Percentiles rank a stretch among this genome's conserved stretches.
Evolutionary conservation across 2,113 vertebrate genomes (phyloP).

Genomic region (Labeo rohita): DNA sequence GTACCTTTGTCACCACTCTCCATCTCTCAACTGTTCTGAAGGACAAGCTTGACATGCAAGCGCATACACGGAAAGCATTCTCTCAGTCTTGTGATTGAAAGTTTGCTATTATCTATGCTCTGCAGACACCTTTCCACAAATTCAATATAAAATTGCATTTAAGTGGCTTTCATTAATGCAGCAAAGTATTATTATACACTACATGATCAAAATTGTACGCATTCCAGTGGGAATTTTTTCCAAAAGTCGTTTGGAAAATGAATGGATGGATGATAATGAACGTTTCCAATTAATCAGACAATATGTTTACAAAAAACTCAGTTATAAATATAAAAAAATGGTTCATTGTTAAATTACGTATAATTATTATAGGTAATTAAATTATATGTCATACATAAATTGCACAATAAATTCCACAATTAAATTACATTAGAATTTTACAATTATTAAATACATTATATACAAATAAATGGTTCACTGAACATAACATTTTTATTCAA

Average conservation of each 20-base stretch:
- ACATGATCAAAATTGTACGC: not conserved
- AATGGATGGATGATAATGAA: no score
- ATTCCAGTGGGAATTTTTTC: no score
- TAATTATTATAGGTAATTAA: no score
- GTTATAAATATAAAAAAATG: not conserved
- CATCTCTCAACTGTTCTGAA: slow-evolving; percentile 48
- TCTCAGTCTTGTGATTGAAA: not conserved
- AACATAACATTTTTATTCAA: not conserved
- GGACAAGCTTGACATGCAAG: slow-evolving; percentile 40
- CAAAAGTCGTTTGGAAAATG: no score
- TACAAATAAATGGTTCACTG: not conserved
- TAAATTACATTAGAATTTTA: no score
- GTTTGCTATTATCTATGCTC: slow-evolving; percentile 7
- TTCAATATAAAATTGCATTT: not conserved
- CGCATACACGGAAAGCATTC: not conserved
- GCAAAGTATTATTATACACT: not conserved
- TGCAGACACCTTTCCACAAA: not conserved
- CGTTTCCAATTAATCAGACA: not conserved
- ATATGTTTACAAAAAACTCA: not conserved
- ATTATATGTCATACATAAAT: no score
- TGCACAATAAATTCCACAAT: no score
- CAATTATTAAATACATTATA: no score
- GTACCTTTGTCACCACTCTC: slow-evolving; percentile 57
- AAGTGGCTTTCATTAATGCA: slow-evolving; percentile 39
- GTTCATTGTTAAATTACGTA: no score